Percentiles rank a stretch among this genome's conserved stretches.
These are phyloP conservation scores for Cynoglossus semilaevis DNA, from an alignment of 2,113 vertebrate species.

Conservation along the genomic window DNA sequence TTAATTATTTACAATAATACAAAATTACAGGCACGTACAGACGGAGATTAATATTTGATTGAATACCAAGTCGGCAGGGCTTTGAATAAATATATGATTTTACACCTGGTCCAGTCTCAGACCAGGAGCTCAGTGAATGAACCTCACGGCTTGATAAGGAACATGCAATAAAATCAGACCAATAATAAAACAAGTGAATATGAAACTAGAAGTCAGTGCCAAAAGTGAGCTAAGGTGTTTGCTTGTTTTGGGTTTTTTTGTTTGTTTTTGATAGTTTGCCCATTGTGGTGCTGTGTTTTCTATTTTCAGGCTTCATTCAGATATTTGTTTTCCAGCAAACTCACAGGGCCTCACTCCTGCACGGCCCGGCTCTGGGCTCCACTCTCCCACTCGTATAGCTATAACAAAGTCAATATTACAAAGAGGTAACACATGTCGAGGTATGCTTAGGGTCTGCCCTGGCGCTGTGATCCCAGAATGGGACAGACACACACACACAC, in stretches of 20 bases:
- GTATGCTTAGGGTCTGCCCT: conserved; percentile 69
- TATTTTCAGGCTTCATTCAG: conserved; percentile 57
- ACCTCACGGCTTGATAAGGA: too few relatives aligned
- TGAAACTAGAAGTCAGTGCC: conserved; percentile 32
- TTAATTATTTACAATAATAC: conserved; percentile 15
- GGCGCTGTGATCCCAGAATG: conserved; percentile 61
- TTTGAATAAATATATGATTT: conserved; percentile 13
- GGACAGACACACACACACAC: conserved; percentile 47
- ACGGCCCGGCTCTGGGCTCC: conserved; percentile 60
- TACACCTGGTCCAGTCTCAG: too few relatives aligned
- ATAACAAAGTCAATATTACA: conserved; percentile 78
- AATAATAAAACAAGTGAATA: conserved; percentile 41
- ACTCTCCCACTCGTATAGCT: conserved; percentile 76
- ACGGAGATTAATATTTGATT: conserved; percentile 17
- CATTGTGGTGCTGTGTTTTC: conserved; percentile 62
- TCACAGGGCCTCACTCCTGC: conserved; percentile 62
- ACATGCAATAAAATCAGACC: conserved; percentile 37
- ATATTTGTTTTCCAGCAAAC: conserved; percentile 70
- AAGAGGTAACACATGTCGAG: conserved; percentile 80
- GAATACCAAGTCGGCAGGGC: conserved; percentile 26
- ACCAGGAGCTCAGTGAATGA: too few relatives aligned
- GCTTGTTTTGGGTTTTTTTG: conserved; percentile 48
- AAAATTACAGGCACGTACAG: not conserved
- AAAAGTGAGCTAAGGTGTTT: conserved; percentile 34
- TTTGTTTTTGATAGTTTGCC: too few relatives aligned